Conservation (phyloP, 1,140 invertebrate genomes). For the Battus philenor region DNA sequence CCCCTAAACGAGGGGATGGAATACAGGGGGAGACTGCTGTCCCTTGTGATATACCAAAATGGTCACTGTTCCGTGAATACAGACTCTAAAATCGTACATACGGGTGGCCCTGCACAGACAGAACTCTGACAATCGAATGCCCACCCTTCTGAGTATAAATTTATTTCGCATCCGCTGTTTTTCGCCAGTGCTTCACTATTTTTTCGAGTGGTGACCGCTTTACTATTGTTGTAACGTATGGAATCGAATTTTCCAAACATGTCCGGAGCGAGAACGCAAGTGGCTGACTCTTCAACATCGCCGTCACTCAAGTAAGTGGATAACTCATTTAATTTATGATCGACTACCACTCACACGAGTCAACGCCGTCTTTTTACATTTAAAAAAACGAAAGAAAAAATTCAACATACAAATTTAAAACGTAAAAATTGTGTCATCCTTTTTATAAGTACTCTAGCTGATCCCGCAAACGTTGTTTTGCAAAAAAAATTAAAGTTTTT, state of each 20-base stretch:
- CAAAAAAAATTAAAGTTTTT: too few species aligned
- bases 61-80: not conserved
- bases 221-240: conserved; percentile 4
- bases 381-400: too few species aligned
- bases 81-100: conserved; percentile 4
- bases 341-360: too few species aligned
- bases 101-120: conserved; percentile 13
- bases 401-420: too few species aligned
- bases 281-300: conserved; percentile 61
- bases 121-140: conserved; percentile 27
- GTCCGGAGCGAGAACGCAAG: conserved; percentile 54
- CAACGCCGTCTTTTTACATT: too few species aligned
- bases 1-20: conserved; percentile 33
- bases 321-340: too few species aligned
- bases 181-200: conserved; percentile 35
- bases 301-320: conserved; percentile 49
- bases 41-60: conserved; percentile 12
- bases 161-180: conserved; percentile 31
- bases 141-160: conserved; percentile 58
- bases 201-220: conserved; percentile 22
- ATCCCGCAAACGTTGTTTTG: too few species aligned
- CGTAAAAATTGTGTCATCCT: too few species aligned
- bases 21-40: conserved; percentile 17
- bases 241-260: conserved; percentile 23
- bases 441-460: too few species aligned